Evolutionary conservation across 2,888 invertebrate species (phyloP).

Genomic region (Ichneumoninae sp.): DNA sequence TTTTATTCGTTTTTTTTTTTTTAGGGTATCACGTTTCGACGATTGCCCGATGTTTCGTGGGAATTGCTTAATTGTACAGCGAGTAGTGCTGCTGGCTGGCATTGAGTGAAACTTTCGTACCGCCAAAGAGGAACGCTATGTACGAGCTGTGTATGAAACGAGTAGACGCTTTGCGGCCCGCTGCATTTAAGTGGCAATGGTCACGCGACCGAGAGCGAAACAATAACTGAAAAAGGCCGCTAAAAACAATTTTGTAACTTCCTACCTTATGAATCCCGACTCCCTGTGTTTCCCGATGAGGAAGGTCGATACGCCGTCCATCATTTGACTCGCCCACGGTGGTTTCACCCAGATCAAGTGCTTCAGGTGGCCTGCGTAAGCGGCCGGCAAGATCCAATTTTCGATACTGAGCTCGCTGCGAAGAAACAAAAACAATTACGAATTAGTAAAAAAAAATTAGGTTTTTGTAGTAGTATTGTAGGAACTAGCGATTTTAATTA

Average conservation of each 20-base stretch:
- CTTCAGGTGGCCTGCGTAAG: constrained; percentile 93
- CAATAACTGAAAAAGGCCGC: not conserved
- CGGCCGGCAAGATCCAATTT: constrained; percentile 96
- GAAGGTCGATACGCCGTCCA: constrained; percentile 88
- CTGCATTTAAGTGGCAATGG: not conserved
- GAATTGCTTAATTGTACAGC: constrained; percentile 47
- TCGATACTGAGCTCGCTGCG: constrained; percentile 91
- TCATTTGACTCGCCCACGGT: constrained; percentile 94
- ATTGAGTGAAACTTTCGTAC: constrained; percentile 18
- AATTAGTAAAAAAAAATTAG: not conserved
- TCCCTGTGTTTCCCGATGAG: constrained; percentile 90
- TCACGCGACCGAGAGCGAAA: constrained; percentile 3
- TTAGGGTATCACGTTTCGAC: constrained; percentile 34
- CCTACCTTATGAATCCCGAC: constrained; percentile 86
- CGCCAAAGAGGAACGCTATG: constrained; percentile 16
- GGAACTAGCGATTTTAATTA: too few relatives aligned
- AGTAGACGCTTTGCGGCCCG: constrained; percentile 4
- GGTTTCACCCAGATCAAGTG: constrained; percentile 95
- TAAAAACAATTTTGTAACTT: not conserved
- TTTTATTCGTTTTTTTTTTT: constrained; percentile 28
- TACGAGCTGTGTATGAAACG: not conserved
- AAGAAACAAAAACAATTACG: constrained; percentile 17
- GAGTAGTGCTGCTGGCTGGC: not conserved
- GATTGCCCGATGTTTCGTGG: constrained; percentile 43
- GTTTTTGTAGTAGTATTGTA: too few relatives aligned